Base-by-base conservation (phyloP, 1,140 invertebrate species). In the Sycophila sp. region DNA sequence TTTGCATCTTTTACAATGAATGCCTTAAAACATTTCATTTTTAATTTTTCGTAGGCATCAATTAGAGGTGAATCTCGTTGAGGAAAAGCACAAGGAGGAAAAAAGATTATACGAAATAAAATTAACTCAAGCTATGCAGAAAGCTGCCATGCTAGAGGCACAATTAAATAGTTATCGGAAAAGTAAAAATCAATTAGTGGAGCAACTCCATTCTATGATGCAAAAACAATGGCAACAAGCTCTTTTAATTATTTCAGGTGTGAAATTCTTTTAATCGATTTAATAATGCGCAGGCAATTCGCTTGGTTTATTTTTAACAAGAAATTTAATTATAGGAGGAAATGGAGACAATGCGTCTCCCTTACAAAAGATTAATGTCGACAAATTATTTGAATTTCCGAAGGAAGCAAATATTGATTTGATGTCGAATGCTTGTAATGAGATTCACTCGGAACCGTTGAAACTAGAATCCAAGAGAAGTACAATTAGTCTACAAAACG, bases 171-270 rank as follows among this genome's bases (percentile, higher is more conserved):
- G 82, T 47, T 88, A 90, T 73, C 87, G 88, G 38, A 83, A 86
- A 8, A 87, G 85, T 62, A 87, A 90, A 79, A 89, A 89, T 2
- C 87, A 91, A 73, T 88, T 94, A 53, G 92, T 91, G 1, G 87
- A 92, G 68, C 90, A 93, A 78, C 81, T 94, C 72, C 92, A 94
- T 81, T 87, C 87, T 47, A 90, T 94, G 0, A 94, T 94, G 92
- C 90, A 94, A 83, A 88, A 89, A 40, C 92, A 94, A 77, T 94
- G 92, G 92, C 87, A 91, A 51, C 91, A 94, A 83, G 92, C 92
- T 22, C 78, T 94, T 17, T 87, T 87, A 71, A 93, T 94, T 68
- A 90, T 94, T 47, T 91, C 90, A 63, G 86, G 87, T 69, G 84
- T 5, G 8, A 22, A 30, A 28, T 7, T 28, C 56, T 66, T 55